Evolutionary conservation across 2,888 invertebrate genomes (phyloP).

Genomic region (Dolichopus griseipennis): DNA sequence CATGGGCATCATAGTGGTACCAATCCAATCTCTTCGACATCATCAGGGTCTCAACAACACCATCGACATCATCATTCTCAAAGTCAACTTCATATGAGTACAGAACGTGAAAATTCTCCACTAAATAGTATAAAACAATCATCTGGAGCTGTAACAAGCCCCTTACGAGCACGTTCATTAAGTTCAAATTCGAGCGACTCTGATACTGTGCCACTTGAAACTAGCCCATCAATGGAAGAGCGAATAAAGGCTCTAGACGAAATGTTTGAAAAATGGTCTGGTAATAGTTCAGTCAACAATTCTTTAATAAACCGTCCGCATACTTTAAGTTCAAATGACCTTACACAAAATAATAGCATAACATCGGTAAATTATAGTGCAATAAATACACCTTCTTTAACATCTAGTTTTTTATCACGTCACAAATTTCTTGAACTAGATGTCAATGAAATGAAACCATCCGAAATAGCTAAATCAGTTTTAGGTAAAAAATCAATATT

Average conservation of each 20-base stretch:
- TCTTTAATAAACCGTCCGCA: constrained; percentile 37
- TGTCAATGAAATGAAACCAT: constrained; percentile 75
- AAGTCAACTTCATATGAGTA: constrained; percentile 34
- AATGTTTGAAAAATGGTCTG: constrained; percentile 85
- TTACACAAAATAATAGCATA: constrained; percentile 47
- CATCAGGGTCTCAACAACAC: constrained; percentile 41
- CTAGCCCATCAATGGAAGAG: constrained; percentile 78
- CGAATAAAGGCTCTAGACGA: constrained; percentile 86
- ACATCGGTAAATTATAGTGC: constrained; percentile 37
- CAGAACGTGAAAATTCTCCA: constrained; percentile 44
- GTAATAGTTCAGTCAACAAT: constrained; percentile 32
- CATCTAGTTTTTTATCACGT: constrained; percentile 44
- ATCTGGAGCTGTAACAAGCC: constrained; percentile 39
- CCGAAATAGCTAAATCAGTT: constrained; percentile 86
- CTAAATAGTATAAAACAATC: constrained; percentile 43
- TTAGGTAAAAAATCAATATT: constrained; percentile 89
- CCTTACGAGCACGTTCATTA: constrained; percentile 61
- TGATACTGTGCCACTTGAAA: constrained; percentile 51
- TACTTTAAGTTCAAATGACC: constrained; percentile 28
- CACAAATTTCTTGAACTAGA: constrained; percentile 73
- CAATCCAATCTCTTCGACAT: constrained; percentile 14
- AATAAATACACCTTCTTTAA: constrained; percentile 49
- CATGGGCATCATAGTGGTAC: constrained; percentile 23
- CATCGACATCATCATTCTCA: constrained; percentile 43
- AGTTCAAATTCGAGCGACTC: constrained; percentile 69